A percentile compares a stretch with the other conserved stretches of the same genome.
Conservation (phyloP, 1,140 invertebrate genomes). For the Conus betulinus region DNA sequence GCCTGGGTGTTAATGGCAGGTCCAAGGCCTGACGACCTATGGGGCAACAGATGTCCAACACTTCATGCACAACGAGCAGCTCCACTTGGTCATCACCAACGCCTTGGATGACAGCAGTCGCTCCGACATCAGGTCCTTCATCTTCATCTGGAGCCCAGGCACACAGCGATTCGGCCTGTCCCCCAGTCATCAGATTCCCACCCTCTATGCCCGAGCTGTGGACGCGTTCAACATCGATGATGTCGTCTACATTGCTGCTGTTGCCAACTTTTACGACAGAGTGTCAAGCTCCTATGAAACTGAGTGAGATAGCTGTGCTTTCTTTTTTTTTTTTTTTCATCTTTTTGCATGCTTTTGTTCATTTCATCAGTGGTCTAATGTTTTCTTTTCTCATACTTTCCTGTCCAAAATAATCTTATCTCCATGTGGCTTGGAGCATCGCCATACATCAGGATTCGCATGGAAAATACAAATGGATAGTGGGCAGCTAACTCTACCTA, state of each 20-base stretch:
- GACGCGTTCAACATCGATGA: slow-evolving; percentile 57
- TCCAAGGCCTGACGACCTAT: slow-evolving; percentile 65
- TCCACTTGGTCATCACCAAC: slow-evolving; percentile 65
- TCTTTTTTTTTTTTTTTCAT: too few species aligned
- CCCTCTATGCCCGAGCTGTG: slow-evolving; percentile 59
- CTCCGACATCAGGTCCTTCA: slow-evolving; percentile 56
- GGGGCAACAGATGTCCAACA: slow-evolving; percentile 64
- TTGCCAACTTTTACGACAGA: slow-evolving; percentile 68
- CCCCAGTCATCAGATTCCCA: slow-evolving; percentile 56
- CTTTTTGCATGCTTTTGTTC: too few species aligned
- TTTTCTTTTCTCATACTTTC: too few species aligned
- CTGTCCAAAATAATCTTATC: too few species aligned
- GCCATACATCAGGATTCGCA: too few species aligned
- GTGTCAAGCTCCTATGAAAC: slow-evolving; percentile 49
- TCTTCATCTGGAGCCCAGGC: slow-evolving; percentile 63
- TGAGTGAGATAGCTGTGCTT: too few species aligned
- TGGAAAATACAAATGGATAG: too few species aligned
- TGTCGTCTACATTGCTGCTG: slow-evolving; percentile 59
- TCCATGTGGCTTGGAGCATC: too few species aligned
- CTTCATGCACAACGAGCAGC: slow-evolving; percentile 49
- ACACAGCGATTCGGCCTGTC: slow-evolving; percentile 52
- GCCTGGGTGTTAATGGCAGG: slow-evolving; percentile 36
- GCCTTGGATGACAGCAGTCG: slow-evolving; percentile 63
- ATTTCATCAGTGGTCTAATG: too few species aligned
- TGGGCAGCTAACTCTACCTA: too few species aligned